phyloP scores from a whole-genome alignment of 2,888 invertebrate genomes.

The Eudasyphora cyanicolor region DNA sequence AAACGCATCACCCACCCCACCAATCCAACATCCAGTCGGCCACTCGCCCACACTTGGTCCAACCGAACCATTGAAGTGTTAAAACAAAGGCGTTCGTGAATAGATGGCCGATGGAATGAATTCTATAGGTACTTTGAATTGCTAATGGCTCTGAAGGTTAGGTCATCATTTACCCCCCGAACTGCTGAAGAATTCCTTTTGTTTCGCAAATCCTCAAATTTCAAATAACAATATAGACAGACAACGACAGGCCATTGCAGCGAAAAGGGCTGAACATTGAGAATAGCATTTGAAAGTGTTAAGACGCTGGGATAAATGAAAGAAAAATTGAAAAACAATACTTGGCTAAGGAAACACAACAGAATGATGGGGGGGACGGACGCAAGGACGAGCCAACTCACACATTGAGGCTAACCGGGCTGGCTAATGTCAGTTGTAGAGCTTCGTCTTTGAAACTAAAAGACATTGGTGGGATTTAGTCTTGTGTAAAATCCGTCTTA shows the following conservation, averaged over 20 bases:
- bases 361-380: neutral
- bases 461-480: neutral
- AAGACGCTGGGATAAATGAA: neutral
- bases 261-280: neutral
- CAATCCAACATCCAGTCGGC: neutral
- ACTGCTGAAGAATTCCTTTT: neutral
- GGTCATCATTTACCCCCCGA: constrained; percentile 18
- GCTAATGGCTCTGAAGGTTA: constrained; percentile 45
- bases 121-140: constrained; percentile 8
- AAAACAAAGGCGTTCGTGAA: constrained; percentile 52
- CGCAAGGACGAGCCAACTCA: neutral
- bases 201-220: neutral
- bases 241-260: neutral
- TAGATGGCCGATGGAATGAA: no score
- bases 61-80: constrained; percentile 53
- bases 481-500: neutral
- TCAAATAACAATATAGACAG: neutral
- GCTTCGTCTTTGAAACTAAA: constrained; percentile 20
- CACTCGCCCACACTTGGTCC: neutral
- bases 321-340: constrained; percentile 50
- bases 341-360: constrained; percentile 1
- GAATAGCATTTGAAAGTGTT: constrained; percentile 30
- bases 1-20: neutral
- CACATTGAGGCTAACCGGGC: neutral
- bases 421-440: neutral